Base-by-base conservation (phyloP, 2,888 invertebrate genomes). In the Catonia carolina region DNA sequence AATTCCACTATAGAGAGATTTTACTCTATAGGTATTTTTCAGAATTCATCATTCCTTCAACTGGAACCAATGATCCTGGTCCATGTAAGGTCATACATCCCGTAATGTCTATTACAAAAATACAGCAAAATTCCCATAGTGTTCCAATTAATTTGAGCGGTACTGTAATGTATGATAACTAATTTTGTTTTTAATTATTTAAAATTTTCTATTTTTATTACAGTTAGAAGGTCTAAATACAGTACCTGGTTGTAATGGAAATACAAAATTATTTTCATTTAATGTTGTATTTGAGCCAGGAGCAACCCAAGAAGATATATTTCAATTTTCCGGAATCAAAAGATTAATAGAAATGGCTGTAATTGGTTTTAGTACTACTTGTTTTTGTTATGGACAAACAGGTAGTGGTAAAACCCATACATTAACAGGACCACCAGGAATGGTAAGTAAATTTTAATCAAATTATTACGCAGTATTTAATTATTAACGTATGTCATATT, bases 321-420 rank as follows among this genome's bases (percentile, higher is more conserved):
- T 96, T 59, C 89, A 93, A 70, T 90, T 88, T 74, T 93, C 89
- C 0, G 95, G 95, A 1, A 83, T 95, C 60, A 93, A 90, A 69
- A 79, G 89, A 51, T 82, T 96, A 14, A 83, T 96, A 57, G 91
- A 94, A 71, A 94, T 95, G 92, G 89, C 93, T 1, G 83, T 95
- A 35, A 92, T 93, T 70, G 96, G 96, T 18, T 96, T 93, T 72
- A 86, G 89, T 27, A 92, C 93, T 69, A 96, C 96, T 1, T 89
- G 88, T 22, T 91, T 96, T 74, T 96, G 96, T 70, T 96, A 96
- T 73, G 96, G 96, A 1, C 96, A 96, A 75, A 96, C 96, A 0
- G 95, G 96, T 41, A 93, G 93, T 64, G 96, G 96, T 4, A 96
- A 96, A 75, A 96, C 96, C 0, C 94, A 95, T 71, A 96, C 96